Base-by-base conservation (phyloP, 2,797 vertebrate genomes). In the Galagoides demidoff region DNA sequence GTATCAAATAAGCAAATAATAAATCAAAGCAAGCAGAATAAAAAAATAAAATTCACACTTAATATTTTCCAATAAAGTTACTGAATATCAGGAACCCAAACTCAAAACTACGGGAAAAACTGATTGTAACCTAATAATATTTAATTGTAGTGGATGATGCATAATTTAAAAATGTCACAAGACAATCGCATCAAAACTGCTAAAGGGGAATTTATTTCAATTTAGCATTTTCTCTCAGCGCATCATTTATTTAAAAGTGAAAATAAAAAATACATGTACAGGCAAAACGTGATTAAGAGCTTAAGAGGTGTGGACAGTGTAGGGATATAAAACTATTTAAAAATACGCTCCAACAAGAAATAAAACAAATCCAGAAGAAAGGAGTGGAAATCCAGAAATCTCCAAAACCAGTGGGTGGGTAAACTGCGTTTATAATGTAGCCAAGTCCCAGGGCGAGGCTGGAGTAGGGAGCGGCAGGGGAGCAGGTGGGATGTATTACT, bases 231-330 rank as follows among this genome's bases (percentile, higher is more conserved):
- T 90, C 66, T 76, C 19, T 43, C 20, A 83, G 29, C 17, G 68
- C 23, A 39, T 76, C 27, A 92, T 84, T 95, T 77, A 55, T 81
- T 85, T 90, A 85, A 93, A 90, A 79, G n/a, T 73, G 16, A 59
- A 77, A 89, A 37, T 19, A 86, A 85, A 79, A 93, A 90, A 82
- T 45, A 39, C 10, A n/a, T 59, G 1, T 57, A n/a, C 84, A 94
- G n/a, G 10, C 22, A 94, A 94, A 87, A 92, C 37, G 39, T 66
- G 29, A 73, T 39, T 83, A 71, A 31, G 29, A 84, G 8, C 55
- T 84, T 74, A 83, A 61, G 14, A 86, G n/a, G 12, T 86, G 3
- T 86, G 27, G 37, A 12, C 63, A 63, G 23, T 73, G 9, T 90
- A 43, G 7, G 22, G 19, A 23, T 49, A 49, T 49, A 27, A 79